Base-by-base conservation (phyloP, 2,113 vertebrate species). In the Tautogolabrus adspersus region DNA sequence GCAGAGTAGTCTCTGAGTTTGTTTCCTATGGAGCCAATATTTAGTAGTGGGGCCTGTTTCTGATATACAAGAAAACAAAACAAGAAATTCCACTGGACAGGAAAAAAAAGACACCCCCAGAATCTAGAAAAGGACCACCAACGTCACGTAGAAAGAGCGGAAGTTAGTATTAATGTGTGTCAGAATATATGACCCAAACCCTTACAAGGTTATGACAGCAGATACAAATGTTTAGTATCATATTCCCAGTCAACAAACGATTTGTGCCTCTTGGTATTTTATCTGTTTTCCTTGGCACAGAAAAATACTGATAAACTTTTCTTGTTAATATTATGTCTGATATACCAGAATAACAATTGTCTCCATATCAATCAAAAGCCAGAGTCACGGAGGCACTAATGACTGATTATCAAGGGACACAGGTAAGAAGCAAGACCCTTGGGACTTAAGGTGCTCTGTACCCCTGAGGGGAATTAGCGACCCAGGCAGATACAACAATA, bases 1-100 rank as follows among this genome's bases (percentile, higher is more conserved):
- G 67, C n/a, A 8, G 77, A 77, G 62, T 71, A 63, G 77, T 87
- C 23, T 80, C 42, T 75, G 80, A 84, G 78, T 84, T 79, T 81
- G 61, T 82, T 78, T 67, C 55, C 83, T 72, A 86, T 77, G 68
- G 52, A 67, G 62, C 49, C 80, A 72, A 69, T 7, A 70, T 84
- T 62, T 51, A 61, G 26, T 26, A 26, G 26, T 57, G 19, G 12
- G 49, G 70, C 72, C 81, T 85, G 85, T 79, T 88, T 92, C 82
- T 85, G 60, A 88, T 90, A 77, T 76, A 55, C 40, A 73, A 58
- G 67, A 75, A 87, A 87, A 83, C 72, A 79, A 82, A 81, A 83
- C 10, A 60, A 78, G 64, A 57, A 63, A 69, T 77, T 76, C 85
- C 73, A 75, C 52, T 51, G 16, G 58, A 70, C 64, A 44, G 26